Conservation (phyloP, 2,888 invertebrate genomes). For the Parnassius mnemosyne region DNA sequence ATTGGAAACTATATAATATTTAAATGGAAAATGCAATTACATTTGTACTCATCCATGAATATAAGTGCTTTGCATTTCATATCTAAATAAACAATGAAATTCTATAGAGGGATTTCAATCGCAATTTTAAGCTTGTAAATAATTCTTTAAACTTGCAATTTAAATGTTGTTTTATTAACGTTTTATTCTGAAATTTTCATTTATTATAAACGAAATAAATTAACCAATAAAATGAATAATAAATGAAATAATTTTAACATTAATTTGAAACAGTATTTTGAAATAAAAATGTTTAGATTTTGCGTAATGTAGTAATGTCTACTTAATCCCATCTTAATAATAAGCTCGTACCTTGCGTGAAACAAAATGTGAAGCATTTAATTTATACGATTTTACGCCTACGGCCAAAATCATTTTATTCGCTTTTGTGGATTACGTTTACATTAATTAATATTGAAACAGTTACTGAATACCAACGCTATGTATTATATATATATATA, state of each 20-base stretch:
- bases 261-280: conserved; percentile 13
- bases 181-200: too few species aligned
- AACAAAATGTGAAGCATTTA: conserved; percentile 40
- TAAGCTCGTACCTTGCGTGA: conserved; percentile 36
- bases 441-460: conserved; percentile 20
- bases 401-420: conserved; percentile 37
- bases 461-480: conserved; percentile 5
- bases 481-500: conserved; percentile 13
- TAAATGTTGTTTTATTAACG: too few species aligned
- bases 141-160: too few species aligned
- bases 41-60: too few species aligned
- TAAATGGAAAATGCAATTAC: too few species aligned
- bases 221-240: too few species aligned
- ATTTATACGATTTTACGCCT: conserved; percentile 44
- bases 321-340: conserved; percentile 31
- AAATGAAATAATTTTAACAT: conserved; percentile 9
- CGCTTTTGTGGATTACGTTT: conserved; percentile 23
- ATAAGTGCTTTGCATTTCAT: too few species aligned
- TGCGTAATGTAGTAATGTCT: conserved; percentile 28
- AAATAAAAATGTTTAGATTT: conserved; percentile 26
- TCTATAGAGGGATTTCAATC: too few species aligned
- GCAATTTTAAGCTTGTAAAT: too few species aligned
- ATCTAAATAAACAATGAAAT: too few species aligned
- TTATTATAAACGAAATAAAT: too few species aligned
- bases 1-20: too few species aligned